Evolutionary conservation across 2,888 invertebrate genomes (phyloP), one percentile per base, ranked within the genome.

Genomic region (Lydus trimaculatus): DNA sequence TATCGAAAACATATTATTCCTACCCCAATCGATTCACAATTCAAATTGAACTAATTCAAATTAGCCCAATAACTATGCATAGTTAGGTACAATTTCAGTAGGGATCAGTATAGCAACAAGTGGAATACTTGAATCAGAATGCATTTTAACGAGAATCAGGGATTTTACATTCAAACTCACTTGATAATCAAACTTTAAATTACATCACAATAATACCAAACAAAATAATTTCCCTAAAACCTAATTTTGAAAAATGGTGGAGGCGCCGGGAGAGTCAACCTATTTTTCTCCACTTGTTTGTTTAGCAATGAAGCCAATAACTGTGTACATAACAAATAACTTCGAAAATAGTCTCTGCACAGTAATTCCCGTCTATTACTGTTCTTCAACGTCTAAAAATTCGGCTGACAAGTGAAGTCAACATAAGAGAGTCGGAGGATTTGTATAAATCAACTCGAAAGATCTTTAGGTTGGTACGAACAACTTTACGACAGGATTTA

Each of bases 391-490:
- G 11, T 17, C 5, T 65, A 52, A 62, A 61, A 43, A 63, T 66
- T 66, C 61, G 63, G 31, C n/a, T 33, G 60, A 48, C 20, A 59
- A 33, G 66, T 69, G 58, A 58, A 11, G 17, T 6, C 39, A n/a
- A 6, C 39, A 1, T 23, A 31, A 58, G 7, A 25, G 13, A 13
- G 31, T 25, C 33, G 66, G 15, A 20, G 66, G 70, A 66, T 66
- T 70, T 70, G 67, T 61, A 58, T 66, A 70, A 70, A 66, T 67
- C 70, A 61, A 66, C 58, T n/a, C 43, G n/a, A 25, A 52, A 63
- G 59, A 65, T 20, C 31, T 43, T n/a, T 61, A n/a, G 23, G 17
- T 58, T 23, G 36, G 31, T 23, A 8, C 20, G 20, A 48, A 48
- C 39, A 59, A 60, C 36, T 69, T 66, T 66, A 69, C 66, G 66